Conservation (phyloP, 1,140 invertebrate genomes). For the Anagrus nilaparvatae region DNA sequence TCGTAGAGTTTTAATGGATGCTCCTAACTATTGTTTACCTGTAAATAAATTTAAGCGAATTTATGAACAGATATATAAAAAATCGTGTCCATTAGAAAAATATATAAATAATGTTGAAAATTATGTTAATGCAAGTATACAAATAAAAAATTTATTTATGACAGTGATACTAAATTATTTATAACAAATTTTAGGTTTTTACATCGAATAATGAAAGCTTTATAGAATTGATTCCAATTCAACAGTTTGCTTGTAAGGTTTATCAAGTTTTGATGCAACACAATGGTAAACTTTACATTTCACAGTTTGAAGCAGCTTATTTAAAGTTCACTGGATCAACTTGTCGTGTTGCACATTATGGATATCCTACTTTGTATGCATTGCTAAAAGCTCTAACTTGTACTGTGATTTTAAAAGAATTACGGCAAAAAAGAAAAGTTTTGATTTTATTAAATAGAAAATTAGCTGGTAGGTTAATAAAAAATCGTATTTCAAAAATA, state of each 20-base stretch:
- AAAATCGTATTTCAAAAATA: not conserved
- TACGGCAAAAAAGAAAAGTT: slow-evolving; percentile 31
- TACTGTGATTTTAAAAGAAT: slow-evolving; percentile 41
- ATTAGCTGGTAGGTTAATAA: slow-evolving; percentile 28
- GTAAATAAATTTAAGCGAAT: slow-evolving; percentile 40
- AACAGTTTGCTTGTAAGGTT: slow-evolving; percentile 49
- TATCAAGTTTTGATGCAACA: slow-evolving; percentile 45
- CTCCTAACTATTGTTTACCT: slow-evolving; percentile 39
- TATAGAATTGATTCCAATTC: slow-evolving; percentile 46
- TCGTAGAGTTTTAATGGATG: slow-evolving; percentile 48
- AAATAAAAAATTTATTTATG: slow-evolving; percentile 2
- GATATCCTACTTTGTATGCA: slow-evolving; percentile 41
- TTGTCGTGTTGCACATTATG: slow-evolving; percentile 46
- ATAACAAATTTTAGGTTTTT: slow-evolving; percentile 25
- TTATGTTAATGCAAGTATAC: slow-evolving; percentile 44
- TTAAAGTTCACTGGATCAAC: slow-evolving; percentile 43
- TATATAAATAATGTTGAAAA: slow-evolving; percentile 41
- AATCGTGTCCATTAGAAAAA: slow-evolving; percentile 39
- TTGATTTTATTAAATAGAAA: slow-evolving; percentile 39
- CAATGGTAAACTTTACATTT: slow-evolving; percentile 43
- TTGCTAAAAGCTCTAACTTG: slow-evolving; percentile 50
- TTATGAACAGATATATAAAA: slow-evolving; percentile 41
- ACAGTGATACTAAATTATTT: slow-evolving; percentile 11
- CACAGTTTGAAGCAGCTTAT: slow-evolving; percentile 47
- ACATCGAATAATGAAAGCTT: slow-evolving; percentile 29